Conservation (phyloP, 1,140 invertebrate genomes). For the Zaprionus camerounensis region DNA sequence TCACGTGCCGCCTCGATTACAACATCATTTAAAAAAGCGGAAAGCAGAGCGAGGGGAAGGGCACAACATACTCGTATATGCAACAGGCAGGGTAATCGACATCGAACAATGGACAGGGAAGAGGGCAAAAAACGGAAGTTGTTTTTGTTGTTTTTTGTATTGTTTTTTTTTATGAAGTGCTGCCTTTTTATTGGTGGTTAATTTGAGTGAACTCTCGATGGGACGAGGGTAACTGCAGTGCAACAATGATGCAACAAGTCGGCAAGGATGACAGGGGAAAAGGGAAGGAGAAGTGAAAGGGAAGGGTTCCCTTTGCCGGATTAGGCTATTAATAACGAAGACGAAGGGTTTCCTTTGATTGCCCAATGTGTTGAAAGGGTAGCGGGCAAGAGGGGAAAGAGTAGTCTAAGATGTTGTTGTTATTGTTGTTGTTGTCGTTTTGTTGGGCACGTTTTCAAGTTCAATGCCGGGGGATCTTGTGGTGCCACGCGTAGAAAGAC, state of each 20-base stretch:
- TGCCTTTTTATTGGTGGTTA: conserved; percentile 81
- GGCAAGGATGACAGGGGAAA: conserved; percentile 8
- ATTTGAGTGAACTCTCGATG: conserved; percentile 67
- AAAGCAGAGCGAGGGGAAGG: conserved; percentile 19
- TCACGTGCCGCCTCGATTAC: conserved; percentile 72
- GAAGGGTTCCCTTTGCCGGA: conserved; percentile 52
- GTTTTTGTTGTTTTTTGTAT: conserved; percentile 28
- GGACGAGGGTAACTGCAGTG: conserved; percentile 65
- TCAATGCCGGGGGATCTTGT: conserved; percentile 77
- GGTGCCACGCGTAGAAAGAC: conserved; percentile 65
- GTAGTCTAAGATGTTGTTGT: conserved; percentile 3
- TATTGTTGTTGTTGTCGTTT: conserved; percentile 10
- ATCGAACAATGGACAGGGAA: conserved; percentile 39
- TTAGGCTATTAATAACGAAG: conserved; percentile 53
- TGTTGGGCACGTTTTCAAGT: conserved; percentile 64
- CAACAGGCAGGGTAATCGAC: conserved; percentile 21
- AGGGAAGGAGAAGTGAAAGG: conserved; percentile 16
- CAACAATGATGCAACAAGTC: conserved; percentile 69
- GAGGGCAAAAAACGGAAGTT: conserved; percentile 74
- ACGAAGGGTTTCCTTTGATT: conserved; percentile 53
- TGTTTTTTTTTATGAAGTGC: conserved; percentile 76
- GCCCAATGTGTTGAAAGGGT: conserved; percentile 71
- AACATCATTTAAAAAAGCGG: conserved; percentile 61
- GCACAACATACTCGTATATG: conserved; percentile 33
- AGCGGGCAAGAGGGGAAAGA: conserved; percentile 2